A percentile compares a stretch with the other conserved stretches of the same genome.
Evolutionary conservation across 2,113 vertebrate genomes (phyloP).

Genomic region (Tenrec ecaudatus): DNA sequence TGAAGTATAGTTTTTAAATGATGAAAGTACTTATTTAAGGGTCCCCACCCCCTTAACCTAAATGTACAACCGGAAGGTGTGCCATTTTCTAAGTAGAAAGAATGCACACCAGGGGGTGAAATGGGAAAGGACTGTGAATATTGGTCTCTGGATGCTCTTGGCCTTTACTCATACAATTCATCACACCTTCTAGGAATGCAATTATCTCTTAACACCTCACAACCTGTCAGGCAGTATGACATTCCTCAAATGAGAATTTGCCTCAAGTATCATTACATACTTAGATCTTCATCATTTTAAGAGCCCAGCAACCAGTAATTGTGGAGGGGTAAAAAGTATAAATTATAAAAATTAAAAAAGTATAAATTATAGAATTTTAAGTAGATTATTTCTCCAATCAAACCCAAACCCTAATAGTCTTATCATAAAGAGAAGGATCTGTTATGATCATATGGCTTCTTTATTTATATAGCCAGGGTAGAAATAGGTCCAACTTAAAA

Average conservation of each 20-base stretch:
- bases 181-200: conserved; percentile 72
- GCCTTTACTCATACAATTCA: conserved; percentile 66
- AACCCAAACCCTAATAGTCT: conserved; percentile 17
- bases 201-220: conserved; percentile 75
- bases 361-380: conserved; percentile 45
- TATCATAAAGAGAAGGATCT: conserved; percentile 32
- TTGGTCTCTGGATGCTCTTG: conserved; percentile 56
- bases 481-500: conserved; percentile 61
- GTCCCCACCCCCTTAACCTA: not conserved
- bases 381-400: conserved; percentile 52
- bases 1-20: conserved; percentile 2
- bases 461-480: conserved; percentile 57
- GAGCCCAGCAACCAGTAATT: conserved; percentile 18
- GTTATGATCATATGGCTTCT: conserved; percentile 2
- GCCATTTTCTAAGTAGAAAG: conserved; percentile 60
- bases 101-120: conserved; percentile 59
- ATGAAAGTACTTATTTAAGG: conserved; percentile 49
- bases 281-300: conserved; percentile 68
- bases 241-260: conserved; percentile 69
- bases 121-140: conserved; percentile 54
- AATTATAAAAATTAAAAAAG: not conserved
- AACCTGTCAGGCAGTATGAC: conserved; percentile 68
- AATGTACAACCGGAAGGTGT: not conserved
- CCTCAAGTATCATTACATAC: conserved; percentile 66
- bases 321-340: conserved; percentile 25